phyloP scores from a whole-genome alignment of 1,140 invertebrate species.

The Cydia splendana region DNA sequence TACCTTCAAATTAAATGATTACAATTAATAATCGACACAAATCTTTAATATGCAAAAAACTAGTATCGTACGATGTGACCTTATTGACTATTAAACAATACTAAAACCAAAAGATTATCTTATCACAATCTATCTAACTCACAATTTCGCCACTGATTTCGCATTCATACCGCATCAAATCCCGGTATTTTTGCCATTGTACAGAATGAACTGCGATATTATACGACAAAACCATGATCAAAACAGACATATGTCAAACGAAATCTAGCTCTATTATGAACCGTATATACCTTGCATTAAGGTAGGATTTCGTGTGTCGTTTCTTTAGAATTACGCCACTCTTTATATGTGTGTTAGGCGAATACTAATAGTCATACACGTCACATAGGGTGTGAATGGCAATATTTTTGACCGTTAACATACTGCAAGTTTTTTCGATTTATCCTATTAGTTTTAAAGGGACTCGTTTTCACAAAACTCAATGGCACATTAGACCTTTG shows the following conservation, averaged over 20 bases:
- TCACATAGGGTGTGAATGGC: constrained; percentile 22
- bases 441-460: background rate
- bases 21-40: too few relatives aligned
- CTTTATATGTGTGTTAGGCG: background rate
- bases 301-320: background rate
- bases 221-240: background rate
- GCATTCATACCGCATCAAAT: background rate
- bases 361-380: constrained; percentile 11
- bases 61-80: too few relatives aligned
- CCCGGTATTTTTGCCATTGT: constrained; percentile 30
- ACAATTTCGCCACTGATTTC: background rate
- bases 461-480: background rate
- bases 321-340: background rate
- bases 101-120: too few relatives aligned
- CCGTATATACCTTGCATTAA: background rate
- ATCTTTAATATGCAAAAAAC: too few relatives aligned
- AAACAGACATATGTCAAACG: background rate
- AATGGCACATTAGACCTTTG: background rate
- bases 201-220: constrained; percentile 6
- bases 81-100: too few relatives aligned
- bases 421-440: background rate
- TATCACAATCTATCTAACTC: too few relatives aligned
- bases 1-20: too few relatives aligned
- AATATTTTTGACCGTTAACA: constrained; percentile 25
- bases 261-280: background rate